Evolutionary conservation across 2,888 invertebrate genomes (phyloP).

Genomic region (Orthonevra nobilis): DNA sequence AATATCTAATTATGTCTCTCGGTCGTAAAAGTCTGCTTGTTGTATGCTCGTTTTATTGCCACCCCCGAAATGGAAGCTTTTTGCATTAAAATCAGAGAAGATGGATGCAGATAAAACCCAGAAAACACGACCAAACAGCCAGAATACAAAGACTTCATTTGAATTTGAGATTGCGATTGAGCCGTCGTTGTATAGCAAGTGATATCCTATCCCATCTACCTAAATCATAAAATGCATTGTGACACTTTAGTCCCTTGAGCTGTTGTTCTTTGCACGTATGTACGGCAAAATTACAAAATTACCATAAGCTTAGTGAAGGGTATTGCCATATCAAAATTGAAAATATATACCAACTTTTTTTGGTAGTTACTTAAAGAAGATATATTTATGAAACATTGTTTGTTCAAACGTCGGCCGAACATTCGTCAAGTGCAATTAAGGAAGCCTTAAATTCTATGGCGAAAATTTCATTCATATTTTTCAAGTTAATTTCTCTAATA

Average conservation of each 20-base stretch:
- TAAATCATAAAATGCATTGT: constrained; percentile 47
- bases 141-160: constrained; percentile 36
- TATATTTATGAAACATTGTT: no score
- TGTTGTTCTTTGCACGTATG: constrained; percentile 45
- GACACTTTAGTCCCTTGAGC: constrained; percentile 41
- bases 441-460: no score
- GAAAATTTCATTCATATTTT: no score
- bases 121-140: constrained; percentile 28
- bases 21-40: constrained; percentile 46
- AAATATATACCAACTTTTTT: no score
- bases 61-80: constrained; percentile 59
- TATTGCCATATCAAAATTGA: no score
- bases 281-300: constrained; percentile 43
- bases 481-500: no score
- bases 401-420: no score
- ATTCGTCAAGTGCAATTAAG: no score
- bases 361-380: no score
- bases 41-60: constrained; percentile 45
- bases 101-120: constrained; percentile 37
- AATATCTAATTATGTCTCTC: constrained; percentile 56
- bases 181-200: constrained; percentile 39
- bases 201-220: constrained; percentile 29
- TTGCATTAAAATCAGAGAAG: constrained; percentile 45
- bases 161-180: constrained; percentile 65
- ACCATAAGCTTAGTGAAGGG: constrained; percentile 19